Evolutionary conservation across 2,113 vertebrate species (phyloP), one percentile per base, ranked within the genome.

Genomic region (Phoxinus phoxinus): DNA sequence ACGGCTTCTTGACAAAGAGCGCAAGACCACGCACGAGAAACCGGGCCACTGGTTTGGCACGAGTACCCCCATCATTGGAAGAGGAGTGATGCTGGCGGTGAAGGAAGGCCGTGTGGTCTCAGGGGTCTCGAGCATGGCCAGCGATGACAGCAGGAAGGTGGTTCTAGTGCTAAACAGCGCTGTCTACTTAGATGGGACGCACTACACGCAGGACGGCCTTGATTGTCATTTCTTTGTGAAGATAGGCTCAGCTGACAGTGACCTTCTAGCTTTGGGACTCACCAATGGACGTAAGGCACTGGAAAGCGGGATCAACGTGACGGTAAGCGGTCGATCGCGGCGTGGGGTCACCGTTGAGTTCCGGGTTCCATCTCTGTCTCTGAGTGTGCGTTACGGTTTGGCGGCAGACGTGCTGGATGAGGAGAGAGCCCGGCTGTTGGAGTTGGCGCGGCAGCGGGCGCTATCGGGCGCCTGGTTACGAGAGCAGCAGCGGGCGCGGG

Each of bases 211-310:
- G 74, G 97, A 99, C 44, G 97, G 97, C 44, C 96, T 91, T 78
- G 98, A 99, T 85, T 97, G 96, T 13, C 98, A 99, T 92, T 99
- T 97, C 91, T 99, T 99, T 0, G 97, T 99, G 78, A 99, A 99
- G 94, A 96, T 99, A 0, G 97, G 98, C 87, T 95, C 98, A 0
- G 95, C 97, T 0, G 98, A 99, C 85, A 89, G 95, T 1, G 98
- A 99, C 94, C 96, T 99, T 15, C 91, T 97, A 92, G 97, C 96
- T 0, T 92, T 99, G 87, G 98, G 97, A 1, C 95, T 98, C 84
- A 97, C 94, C 72, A 98, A 96, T 0, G 98, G 98, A 11, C 95
- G 97, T 53, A 99, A 97, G 93, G 94, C 95, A 30, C 96, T 99
- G 89, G 97, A 98, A 90, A 96, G 95, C 0, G 98, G 97, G 9